Evolutionary conservation across 2,113 vertebrate genomes (phyloP), one percentile per base, ranked within the genome.

Genomic region (Astur gentilis): DNA sequence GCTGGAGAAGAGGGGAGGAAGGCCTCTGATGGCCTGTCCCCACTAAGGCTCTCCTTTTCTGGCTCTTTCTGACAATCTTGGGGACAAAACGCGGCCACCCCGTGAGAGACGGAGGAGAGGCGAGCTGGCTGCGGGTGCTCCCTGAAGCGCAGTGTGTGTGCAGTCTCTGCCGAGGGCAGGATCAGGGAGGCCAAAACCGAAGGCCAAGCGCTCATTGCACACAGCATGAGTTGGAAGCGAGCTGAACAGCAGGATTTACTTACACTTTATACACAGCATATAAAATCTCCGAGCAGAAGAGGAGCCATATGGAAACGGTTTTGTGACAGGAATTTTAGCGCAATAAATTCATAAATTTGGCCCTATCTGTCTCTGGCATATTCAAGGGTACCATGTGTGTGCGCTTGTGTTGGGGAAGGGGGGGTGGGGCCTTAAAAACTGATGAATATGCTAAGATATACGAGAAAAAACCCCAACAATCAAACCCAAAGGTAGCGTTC

Each of bases 271-370:
- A 75, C 81, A 92, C 88, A 92, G 88, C 42, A 11, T 42, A 50
- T 20, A 88, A 95, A 96, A 97, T 52, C 77, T 73, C 89, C 0
- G 3, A 95, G 92, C 93, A 97, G 91, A 96, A 97, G 72, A 92
- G 34, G n/a, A 92, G 90, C 87, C 93, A 95, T 91, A 96, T 90
- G 96, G 94, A 90, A 90, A 91, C 4, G 15, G 93, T 89, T 95
- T 77, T 93, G 76, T 94, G 92, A 96, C 92, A 94, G 88, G 77
- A 95, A 87, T 91, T 95, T 94, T 71, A 95, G 89, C 7, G 45
- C 72, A 94, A 69, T 96, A 97, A 95, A 93, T 91, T 71, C 92
- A 81, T 83, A 83, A 93, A 90, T 96, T 93, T 97, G 95, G 94
- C 89, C 86, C 81, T 76, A n/a, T 92, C 83, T 87, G 70, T 49